Percentiles rank a stretch among this genome's conserved stretches.
Conservation (phyloP, 2,888 invertebrate genomes). For the Cheilosia variabilis region DNA sequence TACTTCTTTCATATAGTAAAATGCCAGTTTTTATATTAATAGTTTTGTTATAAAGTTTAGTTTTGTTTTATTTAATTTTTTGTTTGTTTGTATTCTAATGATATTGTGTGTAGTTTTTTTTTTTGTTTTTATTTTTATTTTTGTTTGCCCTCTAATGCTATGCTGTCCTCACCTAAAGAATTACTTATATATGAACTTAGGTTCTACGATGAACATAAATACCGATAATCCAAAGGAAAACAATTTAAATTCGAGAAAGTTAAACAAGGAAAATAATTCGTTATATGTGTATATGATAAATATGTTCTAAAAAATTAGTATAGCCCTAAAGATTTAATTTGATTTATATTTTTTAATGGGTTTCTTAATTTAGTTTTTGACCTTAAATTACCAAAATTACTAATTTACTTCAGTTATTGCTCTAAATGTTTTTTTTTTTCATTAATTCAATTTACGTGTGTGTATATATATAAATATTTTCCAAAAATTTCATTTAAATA, state of each 20-base stretch:
- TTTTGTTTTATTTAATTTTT: slow-evolving; percentile 24
- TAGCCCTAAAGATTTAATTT: slow-evolving; percentile 70
- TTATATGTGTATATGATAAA: slow-evolving; percentile 42
- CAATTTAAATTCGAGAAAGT: slow-evolving; percentile 14
- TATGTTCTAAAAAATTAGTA: slow-evolving; percentile 57
- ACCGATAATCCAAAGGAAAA: slow-evolving; percentile 17
- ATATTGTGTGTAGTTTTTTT: slow-evolving; percentile 71
- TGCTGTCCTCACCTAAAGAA: slow-evolving; percentile 64
- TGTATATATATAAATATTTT: slow-evolving; percentile 84
- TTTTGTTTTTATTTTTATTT: slow-evolving; percentile 43
- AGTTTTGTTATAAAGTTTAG: slow-evolving; percentile 49
- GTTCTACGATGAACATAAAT: slow-evolving; percentile 42
- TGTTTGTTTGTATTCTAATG: slow-evolving; percentile 69
- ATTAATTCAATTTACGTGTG: slow-evolving; percentile 79
- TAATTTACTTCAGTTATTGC: slow-evolving; percentile 75
- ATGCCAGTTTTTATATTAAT: slow-evolving; percentile 63
- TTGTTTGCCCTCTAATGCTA: slow-evolving; percentile 68
- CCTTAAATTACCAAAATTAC: slow-evolving; percentile 73
- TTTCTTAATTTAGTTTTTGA: slow-evolving; percentile 48
- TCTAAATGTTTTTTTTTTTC: slow-evolving; percentile 82
- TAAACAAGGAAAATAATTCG: slow-evolving; percentile 53
- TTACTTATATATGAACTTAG: slow-evolving; percentile 48
- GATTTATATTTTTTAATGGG: slow-evolving; percentile 47
- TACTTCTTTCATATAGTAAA: slow-evolving; percentile 62
- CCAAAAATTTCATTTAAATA: slow-evolving; percentile 85